Base-by-base conservation (phyloP, 2,797 vertebrate genomes). In the Schizopygopsis malacanthus region DNA sequence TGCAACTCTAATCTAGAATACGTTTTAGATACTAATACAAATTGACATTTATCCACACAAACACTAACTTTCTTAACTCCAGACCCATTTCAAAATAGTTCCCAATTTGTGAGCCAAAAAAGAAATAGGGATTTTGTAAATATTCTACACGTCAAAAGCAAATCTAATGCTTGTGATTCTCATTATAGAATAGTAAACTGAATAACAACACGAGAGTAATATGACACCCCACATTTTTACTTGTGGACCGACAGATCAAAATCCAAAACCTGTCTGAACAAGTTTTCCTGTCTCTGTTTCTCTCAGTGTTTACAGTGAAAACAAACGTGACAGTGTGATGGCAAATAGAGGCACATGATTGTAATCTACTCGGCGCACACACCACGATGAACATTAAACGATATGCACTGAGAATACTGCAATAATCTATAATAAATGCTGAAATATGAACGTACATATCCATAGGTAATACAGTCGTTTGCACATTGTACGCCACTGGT, bases 381-480 rank as follows among this genome's bases (percentile, higher is more conserved):
- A 45, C 20, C 6, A 16, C 33, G 2, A 33, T 33, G 33, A 33
- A 33, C 22, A 39, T 16, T 33, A 63, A 76, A 33, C 1, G 11
- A 50, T 6, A 22, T 75, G 6, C 39, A 1, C 50, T 20, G 16
- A 85, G 6, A 82, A 41, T 43, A 69, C 15, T 39, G 4, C 22
- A 72, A 41, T 20, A 18, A 79, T 22, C 12, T 25, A 72, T 25
- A 37, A 70, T 50, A 67, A 3, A 18, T 28, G 43, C 45, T 43
- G 50, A 13, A 25, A 80, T 56, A 45, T 78, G 37, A 33, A 90
- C 98, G 96, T 94, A 99, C 98, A 96, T 90, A 98, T 96, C 98
- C 97, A 99, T 10, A 99, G 93, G 59, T 96, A 97, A 92, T 98
- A 99, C 86, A 99, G 95, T 84, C 96, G 94, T 90, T 96, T 97